Evolutionary conservation across 2,888 invertebrate genomes (phyloP).

Genomic region (Nebria brevicollis): DNA sequence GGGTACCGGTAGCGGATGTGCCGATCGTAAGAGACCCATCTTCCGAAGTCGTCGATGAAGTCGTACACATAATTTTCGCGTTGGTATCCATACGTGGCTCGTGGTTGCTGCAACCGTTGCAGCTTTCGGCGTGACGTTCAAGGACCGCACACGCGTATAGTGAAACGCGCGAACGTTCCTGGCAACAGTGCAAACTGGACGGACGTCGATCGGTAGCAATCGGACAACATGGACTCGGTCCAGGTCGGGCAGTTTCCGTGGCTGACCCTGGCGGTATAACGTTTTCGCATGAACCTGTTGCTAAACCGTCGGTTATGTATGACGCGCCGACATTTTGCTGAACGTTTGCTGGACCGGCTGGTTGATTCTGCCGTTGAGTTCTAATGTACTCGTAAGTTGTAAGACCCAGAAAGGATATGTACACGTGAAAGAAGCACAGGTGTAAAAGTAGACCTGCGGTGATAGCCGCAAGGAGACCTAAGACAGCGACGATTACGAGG

Average conservation of each 20-base stretch:
- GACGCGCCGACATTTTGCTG: not conserved
- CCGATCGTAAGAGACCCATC: not conserved
- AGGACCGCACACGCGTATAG: constrained; percentile 48
- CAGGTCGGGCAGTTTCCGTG: not conserved
- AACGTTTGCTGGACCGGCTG: constrained; percentile 8
- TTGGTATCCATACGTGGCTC: not conserved
- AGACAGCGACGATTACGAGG: constrained; percentile 69
- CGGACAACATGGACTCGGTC: not conserved
- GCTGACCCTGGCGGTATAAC: not conserved
- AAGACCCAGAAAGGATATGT: constrained; percentile 72
- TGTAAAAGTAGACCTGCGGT: constrained; percentile 83
- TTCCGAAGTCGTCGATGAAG: constrained; percentile 50
- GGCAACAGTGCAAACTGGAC: constrained; percentile 53
- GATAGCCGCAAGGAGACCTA: constrained; percentile 78
- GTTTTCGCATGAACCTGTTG: not conserved
- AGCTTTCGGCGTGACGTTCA: constrained; percentile 29
- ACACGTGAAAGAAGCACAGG: constrained; percentile 88
- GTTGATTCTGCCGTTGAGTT: constrained; percentile 63
- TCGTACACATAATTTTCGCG: constrained; percentile 54
- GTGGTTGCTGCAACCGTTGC: constrained; percentile 19
- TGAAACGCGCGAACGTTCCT: constrained; percentile 56
- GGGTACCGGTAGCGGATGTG: constrained; percentile 7
- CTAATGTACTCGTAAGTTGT: constrained; percentile 92
- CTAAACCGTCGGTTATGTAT: not conserved
- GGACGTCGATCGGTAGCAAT: constrained; percentile 51